These are phyloP conservation scores for Mugil cephalus DNA, from an alignment of 2,113 vertebrate species.

Conservation along the genomic window DNA sequence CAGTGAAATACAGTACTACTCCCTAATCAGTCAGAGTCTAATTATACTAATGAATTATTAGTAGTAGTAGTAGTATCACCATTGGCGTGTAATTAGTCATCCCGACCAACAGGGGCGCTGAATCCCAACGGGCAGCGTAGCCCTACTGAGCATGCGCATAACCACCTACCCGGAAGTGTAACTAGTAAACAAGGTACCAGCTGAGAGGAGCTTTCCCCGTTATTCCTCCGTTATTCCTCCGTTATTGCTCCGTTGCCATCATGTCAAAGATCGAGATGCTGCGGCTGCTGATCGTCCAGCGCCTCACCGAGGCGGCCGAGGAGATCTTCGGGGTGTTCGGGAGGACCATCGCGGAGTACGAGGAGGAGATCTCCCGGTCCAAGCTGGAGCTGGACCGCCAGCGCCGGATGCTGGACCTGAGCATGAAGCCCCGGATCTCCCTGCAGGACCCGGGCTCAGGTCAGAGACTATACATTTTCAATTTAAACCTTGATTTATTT, in stretches of 20 bases:
- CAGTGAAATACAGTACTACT: too few species aligned
- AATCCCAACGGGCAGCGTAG: not conserved
- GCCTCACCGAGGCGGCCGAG: conserved; percentile 56
- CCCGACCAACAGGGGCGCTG: conserved; percentile 25
- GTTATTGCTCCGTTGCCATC: accelerated
- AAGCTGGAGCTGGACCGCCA: conserved; percentile 53
- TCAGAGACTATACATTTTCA: not conserved
- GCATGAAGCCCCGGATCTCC: not conserved
- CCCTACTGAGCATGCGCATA: conserved; percentile 30
- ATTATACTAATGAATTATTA: too few species aligned
- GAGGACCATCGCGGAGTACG: conserved; percentile 54
- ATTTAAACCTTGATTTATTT: too few species aligned
- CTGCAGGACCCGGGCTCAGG: conserved; percentile 11
- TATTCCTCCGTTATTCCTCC: not conserved
- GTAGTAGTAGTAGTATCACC: too few species aligned
- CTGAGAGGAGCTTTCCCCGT: not conserved
- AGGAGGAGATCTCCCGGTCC: conserved; percentile 60
- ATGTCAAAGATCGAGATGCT: conserved; percentile 65
- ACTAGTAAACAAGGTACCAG: conserved; percentile 8
- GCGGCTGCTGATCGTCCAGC: conserved; percentile 62
- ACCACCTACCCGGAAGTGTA: conserved; percentile 21
- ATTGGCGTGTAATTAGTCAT: not conserved
- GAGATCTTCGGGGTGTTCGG: conserved; percentile 65
- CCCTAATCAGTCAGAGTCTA: too few species aligned
- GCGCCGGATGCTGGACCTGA: conserved; percentile 53